Base-by-base conservation (phyloP, 1,140 invertebrate species). In the Neodiprion fabricii region DNA sequence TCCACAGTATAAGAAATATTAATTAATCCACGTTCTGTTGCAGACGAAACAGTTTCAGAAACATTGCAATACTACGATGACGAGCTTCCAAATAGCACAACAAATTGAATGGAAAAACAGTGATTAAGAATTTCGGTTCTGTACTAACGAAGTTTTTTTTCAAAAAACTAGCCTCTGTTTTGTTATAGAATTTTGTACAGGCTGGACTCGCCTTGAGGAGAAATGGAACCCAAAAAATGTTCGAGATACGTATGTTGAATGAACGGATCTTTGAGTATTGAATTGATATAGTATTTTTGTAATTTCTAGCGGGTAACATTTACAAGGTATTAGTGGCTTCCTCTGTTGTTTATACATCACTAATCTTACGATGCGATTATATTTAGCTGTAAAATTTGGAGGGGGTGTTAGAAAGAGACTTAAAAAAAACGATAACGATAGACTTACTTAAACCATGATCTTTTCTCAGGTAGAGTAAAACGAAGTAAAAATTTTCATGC, bases 401-500 rank as follows among this genome's bases (percentile, higher is more conserved):
- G n/a, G 11, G 53, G n/a, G 53, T 61, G 11, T 61, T 61, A 61
- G 11, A 17, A 61, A 61, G 53, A 61, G 53, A 61, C 53, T 61
- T 61, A 61, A 61, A 61, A 53, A 53, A 14, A 61, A 40, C 2
- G 28, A 40, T 40, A 40, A 40, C 28, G 28, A 61, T 61, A 61
- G 53, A 61, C 3, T 61, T 61, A 61, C 53, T 61, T 61, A 61
- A 61, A 61, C n/a, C 28, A 40, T 40, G 28, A 40, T 40, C 11
- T 61, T 61, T 61, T 61, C 53, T 61, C 53, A 61, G 53, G 53
- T 61, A 61, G 53, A 40, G 28, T 40, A 40, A 40, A 61, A 61
- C 11, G n/a, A 17, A 61, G 11, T 14, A 12, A 61, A 7, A 7
- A 61, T 14, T 14, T 9, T 61, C 53, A 61, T 8, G 28, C 28